Evolutionary conservation across 2,888 invertebrate genomes (phyloP).

Genomic region (Cosmia pyralina): DNA sequence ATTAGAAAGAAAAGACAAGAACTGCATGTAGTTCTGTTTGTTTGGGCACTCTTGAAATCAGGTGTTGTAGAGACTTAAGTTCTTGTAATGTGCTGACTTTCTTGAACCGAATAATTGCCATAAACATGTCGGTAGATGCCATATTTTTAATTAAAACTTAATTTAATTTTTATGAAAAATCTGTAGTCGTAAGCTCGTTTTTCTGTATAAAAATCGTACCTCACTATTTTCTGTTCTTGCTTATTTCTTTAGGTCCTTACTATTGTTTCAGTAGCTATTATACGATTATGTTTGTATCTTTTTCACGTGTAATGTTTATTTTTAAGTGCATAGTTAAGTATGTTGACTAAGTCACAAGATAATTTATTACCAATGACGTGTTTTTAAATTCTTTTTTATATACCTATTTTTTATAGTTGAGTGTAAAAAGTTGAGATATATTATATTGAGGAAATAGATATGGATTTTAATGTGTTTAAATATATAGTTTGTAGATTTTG

Average conservation of each 20-base stretch:
- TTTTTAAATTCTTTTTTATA: slow-evolving; percentile 87
- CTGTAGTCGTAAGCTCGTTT: slow-evolving; percentile 77
- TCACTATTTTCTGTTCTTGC: slow-evolving; percentile 79
- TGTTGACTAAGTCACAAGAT: slow-evolving; percentile 90
- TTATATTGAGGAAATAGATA: slow-evolving; percentile 80
- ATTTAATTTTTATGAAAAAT: slow-evolving; percentile 74
- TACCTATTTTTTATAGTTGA: slow-evolving; percentile 83
- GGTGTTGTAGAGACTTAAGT: slow-evolving; percentile 45
- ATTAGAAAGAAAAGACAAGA: slow-evolving; percentile 36
- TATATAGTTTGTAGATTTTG: slow-evolving; percentile 79
- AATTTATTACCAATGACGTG: slow-evolving; percentile 90
- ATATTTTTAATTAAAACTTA: slow-evolving; percentile 79
- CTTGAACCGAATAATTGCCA: slow-evolving; percentile 81
- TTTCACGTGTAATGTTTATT: slow-evolving; percentile 73
- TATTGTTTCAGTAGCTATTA: slow-evolving; percentile 68
- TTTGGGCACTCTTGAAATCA: slow-evolving; percentile 39
- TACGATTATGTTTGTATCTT: slow-evolving; percentile 68
- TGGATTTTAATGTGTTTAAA: slow-evolving; percentile 76
- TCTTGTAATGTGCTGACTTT: slow-evolving; percentile 59
- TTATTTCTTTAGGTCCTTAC: slow-evolving; percentile 72
- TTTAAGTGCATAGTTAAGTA: slow-evolving; percentile 79
- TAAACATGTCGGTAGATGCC: slow-evolving; percentile 87
- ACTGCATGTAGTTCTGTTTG: slow-evolving; percentile 31
- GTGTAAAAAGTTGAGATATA: slow-evolving; percentile 83
- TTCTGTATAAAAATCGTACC: slow-evolving; percentile 80